Base-by-base conservation (phyloP, 1,140 invertebrate species). In the Anastatus disparis region DNA sequence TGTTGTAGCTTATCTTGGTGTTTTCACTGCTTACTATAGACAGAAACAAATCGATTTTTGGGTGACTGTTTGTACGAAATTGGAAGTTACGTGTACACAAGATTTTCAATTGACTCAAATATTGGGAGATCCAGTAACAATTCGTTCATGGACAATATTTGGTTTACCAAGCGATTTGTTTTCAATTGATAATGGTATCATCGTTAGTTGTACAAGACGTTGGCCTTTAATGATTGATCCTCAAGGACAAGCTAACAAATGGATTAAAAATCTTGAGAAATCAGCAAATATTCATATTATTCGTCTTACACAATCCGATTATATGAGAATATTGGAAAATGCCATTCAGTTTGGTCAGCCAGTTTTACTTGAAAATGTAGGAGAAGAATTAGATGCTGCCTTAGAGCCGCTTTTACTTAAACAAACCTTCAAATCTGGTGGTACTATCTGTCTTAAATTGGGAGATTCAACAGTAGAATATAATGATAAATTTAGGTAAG, bases 171-270 rank as follows among this genome's bases (percentile, higher is more conserved):
- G 89, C 20, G 96, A 98, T 81, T 89, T 90, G 12, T 98, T 97
- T 78, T 97, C 95, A n/a, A 89, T 96, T 64, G 96, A 98, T 76
- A 98, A 97, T 82, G 96, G 90, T 53, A 95, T 98, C 76, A 97
- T 98, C 76, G 92, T 94, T 17, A 81, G 91, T 77, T 92, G 93
- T 79, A 91, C 95, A 2, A 89, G 94, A 65, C 89, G 95, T 71
- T 95, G 94, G 93, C 94, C 96, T 0, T 81, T 98, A 22, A 94
- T 98, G 92, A 97, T 99, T 77, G 97, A 99, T 87, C 96, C 96
- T 0, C 95, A 98, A 86, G 92, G 92, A 4, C 96, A 97, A 84
- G 97, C 96, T 0, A 97, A 96, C 75, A 94, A 96, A 79, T 97
- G 96, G 95, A 90, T 97, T 4, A 97, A 97, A 85, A 97, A 96